Evolutionary conservation across 2,797 vertebrate genomes (phyloP).

Genomic region (Falco biarmicus): DNA sequence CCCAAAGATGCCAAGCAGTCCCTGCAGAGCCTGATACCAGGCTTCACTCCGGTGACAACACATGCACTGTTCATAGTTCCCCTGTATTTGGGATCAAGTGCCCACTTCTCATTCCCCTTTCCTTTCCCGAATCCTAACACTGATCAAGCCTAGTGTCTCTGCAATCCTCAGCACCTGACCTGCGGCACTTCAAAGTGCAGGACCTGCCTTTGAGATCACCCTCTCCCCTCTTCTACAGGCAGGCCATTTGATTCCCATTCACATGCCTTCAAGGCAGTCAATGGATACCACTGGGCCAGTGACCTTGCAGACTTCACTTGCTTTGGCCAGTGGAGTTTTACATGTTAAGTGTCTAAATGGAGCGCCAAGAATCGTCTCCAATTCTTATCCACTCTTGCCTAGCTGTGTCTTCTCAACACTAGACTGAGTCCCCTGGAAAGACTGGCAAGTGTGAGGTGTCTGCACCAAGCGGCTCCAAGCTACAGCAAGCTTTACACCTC

Average conservation of each 20-base stretch:
- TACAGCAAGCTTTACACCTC: neutral
- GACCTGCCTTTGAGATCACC: neutral
- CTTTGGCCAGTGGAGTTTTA: neutral
- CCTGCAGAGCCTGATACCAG: neutral
- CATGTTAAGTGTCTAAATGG: neutral
- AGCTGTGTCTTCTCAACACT: neutral
- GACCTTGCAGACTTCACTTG: neutral
- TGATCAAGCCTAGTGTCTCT: neutral
- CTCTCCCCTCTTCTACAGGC: neutral
- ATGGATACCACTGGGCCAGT: neutral
- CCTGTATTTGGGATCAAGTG: neutral
- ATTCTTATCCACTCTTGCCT: neutral
- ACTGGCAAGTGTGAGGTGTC: neutral
- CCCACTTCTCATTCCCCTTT: neutral
- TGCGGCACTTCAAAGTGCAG: neutral
- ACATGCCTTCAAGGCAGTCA: neutral
- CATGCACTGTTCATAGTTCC: neutral
- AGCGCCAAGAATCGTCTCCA: neutral
- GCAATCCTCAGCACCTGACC: neutral
- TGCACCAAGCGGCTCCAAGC: neutral
- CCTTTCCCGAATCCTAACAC: neutral
- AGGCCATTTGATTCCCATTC: neutral
- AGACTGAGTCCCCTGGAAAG: neutral
- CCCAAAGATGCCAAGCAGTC: neutral
- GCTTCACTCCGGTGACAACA: neutral